phyloP scores from a whole-genome alignment of 2,888 invertebrate species.

The Drosophila borborema region DNA sequence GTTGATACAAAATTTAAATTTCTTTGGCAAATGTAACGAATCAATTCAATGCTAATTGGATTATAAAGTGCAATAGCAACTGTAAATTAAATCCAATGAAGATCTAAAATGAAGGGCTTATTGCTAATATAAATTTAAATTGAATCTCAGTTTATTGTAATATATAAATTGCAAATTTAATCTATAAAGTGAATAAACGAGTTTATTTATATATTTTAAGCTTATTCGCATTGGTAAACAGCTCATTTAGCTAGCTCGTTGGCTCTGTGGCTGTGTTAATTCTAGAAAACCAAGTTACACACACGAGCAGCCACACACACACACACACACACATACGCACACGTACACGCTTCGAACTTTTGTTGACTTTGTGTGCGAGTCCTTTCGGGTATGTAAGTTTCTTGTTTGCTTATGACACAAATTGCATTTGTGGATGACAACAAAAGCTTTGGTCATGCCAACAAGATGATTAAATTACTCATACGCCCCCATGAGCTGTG shows the following conservation, averaged over 20 bases:
- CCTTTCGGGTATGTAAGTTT: slow-evolving; percentile 50
- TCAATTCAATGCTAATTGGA: neutral
- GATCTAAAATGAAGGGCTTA: too few relatives aligned
- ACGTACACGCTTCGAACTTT: slow-evolving; percentile 38
- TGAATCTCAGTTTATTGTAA: too few relatives aligned
- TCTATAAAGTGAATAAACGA: neutral
- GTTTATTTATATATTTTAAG: slow-evolving; percentile 1
- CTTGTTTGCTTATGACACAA: slow-evolving; percentile 67
- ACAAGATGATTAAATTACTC: slow-evolving; percentile 75
- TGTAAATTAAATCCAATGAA: neutral
- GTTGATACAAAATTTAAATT: neutral
- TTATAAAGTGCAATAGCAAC: too few relatives aligned
- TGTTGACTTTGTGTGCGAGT: slow-evolving; percentile 60
- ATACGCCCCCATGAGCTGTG: slow-evolving; percentile 64
- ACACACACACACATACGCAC: slow-evolving; percentile 12
- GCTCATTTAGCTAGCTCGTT: slow-evolving; percentile 16
- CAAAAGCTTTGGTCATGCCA: slow-evolving; percentile 65
- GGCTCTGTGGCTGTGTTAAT: slow-evolving; percentile 2
- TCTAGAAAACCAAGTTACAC: slow-evolving; percentile 8
- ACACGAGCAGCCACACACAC: neutral
- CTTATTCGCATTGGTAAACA: neutral
- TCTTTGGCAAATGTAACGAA: neutral
- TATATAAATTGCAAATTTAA: neutral
- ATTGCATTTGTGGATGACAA: slow-evolving; percentile 76
- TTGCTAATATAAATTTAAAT: neutral